Conservation (phyloP, 2,888 invertebrate genomes). For the Salticus scenicus region DNA sequence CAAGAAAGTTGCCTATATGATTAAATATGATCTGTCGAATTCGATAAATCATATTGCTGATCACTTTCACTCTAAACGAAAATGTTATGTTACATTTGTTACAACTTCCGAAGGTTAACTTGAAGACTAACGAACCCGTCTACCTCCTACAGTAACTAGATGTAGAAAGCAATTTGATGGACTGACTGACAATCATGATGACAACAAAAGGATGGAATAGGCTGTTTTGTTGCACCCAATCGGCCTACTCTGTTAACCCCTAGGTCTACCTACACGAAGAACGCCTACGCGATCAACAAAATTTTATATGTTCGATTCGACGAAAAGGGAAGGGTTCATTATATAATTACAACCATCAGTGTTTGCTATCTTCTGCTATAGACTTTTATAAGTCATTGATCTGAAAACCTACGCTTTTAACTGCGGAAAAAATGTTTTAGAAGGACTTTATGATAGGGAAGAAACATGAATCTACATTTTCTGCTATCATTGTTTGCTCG, state of each 20-base stretch:
- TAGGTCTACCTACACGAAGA: not conserved
- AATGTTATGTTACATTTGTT: too few species aligned
- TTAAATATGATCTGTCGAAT: too few species aligned
- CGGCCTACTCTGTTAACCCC: not conserved
- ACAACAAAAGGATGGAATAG: not conserved
- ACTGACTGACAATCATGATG: conserved; percentile 12
- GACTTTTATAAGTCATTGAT: conserved; percentile 6
- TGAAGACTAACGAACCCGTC: not conserved
- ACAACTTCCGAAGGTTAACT: not conserved
- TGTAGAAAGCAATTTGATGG: conserved; percentile 12
- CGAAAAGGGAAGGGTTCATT: conserved; percentile 22
- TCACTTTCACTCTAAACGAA: too few species aligned
- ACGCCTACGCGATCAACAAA: not conserved
- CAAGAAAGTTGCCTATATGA: too few species aligned
- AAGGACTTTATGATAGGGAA: too few species aligned
- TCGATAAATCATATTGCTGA: too few species aligned
- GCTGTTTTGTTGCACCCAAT: not conserved
- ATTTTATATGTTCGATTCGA: conserved; percentile 18
- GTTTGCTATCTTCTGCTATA: not conserved
- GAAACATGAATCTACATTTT: too few species aligned
- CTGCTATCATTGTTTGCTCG: too few species aligned
- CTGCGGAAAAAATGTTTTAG: too few species aligned
- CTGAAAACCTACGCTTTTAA: conserved; percentile 6
- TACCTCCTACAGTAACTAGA: not conserved
- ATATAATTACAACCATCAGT: not conserved